phyloP scores from a whole-genome alignment of 2,113 vertebrate genomes.

The Calypte anna region DNA sequence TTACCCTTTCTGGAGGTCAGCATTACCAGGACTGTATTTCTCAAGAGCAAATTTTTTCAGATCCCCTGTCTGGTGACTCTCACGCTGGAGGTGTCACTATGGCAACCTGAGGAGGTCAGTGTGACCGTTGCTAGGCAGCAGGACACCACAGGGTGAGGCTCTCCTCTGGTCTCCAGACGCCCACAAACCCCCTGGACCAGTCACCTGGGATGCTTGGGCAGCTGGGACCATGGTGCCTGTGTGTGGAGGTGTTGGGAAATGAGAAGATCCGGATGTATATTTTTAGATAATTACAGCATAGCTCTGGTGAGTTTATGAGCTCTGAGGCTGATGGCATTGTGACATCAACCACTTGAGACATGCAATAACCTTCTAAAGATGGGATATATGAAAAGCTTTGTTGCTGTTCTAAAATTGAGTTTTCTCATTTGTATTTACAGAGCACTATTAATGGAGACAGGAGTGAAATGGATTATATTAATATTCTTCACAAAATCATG shows the following conservation, averaged over 20 bases:
- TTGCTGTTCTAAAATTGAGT: background rate
- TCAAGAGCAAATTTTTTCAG: background rate
- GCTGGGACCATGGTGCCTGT: background rate
- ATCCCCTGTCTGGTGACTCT: background rate
- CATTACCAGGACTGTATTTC: background rate
- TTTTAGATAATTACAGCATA: background rate
- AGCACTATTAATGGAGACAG: background rate
- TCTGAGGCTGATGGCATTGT: background rate
- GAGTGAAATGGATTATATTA: slow-evolving; percentile 19
- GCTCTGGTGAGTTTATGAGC: background rate
- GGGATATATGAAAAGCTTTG: background rate
- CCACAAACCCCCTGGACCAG: background rate
- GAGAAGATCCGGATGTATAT: background rate
- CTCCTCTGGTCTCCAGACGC: background rate
- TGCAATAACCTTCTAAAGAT: background rate
- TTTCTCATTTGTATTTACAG: slow-evolving; percentile 13
- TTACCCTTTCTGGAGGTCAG: background rate
- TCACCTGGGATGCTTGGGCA: background rate
- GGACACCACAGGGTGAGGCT: background rate
- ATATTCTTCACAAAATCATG: background rate
- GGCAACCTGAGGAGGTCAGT: background rate
- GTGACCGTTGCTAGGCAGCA: background rate
- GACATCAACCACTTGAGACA: background rate
- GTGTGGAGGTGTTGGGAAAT: background rate
- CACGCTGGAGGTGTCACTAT: background rate